Conservation (phyloP, 2,888 invertebrate species). For the Drosophila koepferae region DNA sequence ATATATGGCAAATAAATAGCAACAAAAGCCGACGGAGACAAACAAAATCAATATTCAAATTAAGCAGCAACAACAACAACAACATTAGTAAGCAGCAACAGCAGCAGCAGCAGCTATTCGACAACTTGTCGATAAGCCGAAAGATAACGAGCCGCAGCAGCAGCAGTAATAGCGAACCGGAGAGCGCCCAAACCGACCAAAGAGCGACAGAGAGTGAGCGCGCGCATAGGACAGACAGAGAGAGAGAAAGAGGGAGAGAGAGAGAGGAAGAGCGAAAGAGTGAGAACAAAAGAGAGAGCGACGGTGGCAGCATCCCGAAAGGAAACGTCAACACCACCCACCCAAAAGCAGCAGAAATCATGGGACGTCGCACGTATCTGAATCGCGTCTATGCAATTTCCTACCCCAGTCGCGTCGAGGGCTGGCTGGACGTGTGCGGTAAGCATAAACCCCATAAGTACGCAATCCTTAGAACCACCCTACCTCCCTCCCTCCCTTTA, state of each 20-base stretch:
- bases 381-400: constrained; percentile 84
- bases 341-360: constrained; percentile 43
- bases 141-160: constrained; percentile 50
- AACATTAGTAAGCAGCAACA: constrained; percentile 54
- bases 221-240: not conserved
- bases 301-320: constrained; percentile 57
- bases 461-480: not conserved
- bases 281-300: constrained; percentile 9
- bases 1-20: constrained; percentile 38
- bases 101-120: constrained; percentile 45
- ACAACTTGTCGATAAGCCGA: constrained; percentile 65
- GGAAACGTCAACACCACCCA: constrained; percentile 27
- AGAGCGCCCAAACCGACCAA: constrained; percentile 8
- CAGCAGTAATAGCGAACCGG: not conserved
- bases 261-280: constrained; percentile 14
- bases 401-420: constrained; percentile 85
- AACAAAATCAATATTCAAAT: constrained; percentile 77
- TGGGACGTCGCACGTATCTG: constrained; percentile 84
- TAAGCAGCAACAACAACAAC: constrained; percentile 49
- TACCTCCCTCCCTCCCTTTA: not conserved
- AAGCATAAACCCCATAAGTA: constrained; percentile 62
- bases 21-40: constrained; percentile 37
- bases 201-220: constrained; percentile 6
- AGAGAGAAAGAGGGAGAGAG: constrained; percentile 16
- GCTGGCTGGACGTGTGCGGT: constrained; percentile 86